phyloP scores from a whole-genome alignment of 2,888 invertebrate species.

The Trileptium ribeirensis region DNA sequence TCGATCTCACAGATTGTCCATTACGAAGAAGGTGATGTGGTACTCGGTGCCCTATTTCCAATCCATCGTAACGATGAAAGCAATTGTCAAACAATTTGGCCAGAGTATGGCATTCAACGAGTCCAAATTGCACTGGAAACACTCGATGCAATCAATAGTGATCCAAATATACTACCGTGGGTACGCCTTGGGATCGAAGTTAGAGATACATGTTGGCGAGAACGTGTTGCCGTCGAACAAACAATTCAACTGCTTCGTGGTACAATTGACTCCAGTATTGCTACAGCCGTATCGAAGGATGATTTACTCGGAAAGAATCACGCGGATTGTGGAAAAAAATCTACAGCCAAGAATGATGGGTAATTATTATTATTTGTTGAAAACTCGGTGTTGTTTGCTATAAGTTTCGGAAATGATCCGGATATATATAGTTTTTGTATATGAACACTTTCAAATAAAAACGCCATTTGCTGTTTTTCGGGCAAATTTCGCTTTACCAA shows the following conservation, averaged over 20 bases:
- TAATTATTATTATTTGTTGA: too few species aligned
- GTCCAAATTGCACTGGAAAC: slow-evolving; percentile 57
- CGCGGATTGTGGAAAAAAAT: too few species aligned
- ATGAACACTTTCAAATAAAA: too few species aligned
- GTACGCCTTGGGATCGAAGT: slow-evolving; percentile 65
- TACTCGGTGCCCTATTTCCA: slow-evolving; percentile 29
- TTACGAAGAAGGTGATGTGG: slow-evolving; percentile 21
- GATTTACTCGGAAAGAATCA: too few species aligned
- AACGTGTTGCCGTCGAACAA: slow-evolving; percentile 69
- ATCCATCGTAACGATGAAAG: slow-evolving; percentile 43
- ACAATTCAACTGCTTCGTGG: slow-evolving; percentile 57
- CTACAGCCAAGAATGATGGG: too few species aligned
- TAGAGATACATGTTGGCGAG: slow-evolving; percentile 73
- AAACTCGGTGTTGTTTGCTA: too few species aligned
- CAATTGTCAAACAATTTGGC: slow-evolving; percentile 63
- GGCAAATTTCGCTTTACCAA: too few species aligned
- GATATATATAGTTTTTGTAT: too few species aligned
- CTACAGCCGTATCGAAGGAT: too few species aligned
- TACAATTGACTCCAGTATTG: too few species aligned
- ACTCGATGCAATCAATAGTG: slow-evolving; percentile 62
- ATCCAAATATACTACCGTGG: slow-evolving; percentile 59
- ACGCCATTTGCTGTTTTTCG: too few species aligned
- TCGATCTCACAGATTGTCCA: not conserved
- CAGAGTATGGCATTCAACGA: slow-evolving; percentile 69
- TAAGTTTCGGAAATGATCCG: too few species aligned